Conservation (phyloP, 2,797 vertebrate species). For the Spinus olivaceus region DNA sequence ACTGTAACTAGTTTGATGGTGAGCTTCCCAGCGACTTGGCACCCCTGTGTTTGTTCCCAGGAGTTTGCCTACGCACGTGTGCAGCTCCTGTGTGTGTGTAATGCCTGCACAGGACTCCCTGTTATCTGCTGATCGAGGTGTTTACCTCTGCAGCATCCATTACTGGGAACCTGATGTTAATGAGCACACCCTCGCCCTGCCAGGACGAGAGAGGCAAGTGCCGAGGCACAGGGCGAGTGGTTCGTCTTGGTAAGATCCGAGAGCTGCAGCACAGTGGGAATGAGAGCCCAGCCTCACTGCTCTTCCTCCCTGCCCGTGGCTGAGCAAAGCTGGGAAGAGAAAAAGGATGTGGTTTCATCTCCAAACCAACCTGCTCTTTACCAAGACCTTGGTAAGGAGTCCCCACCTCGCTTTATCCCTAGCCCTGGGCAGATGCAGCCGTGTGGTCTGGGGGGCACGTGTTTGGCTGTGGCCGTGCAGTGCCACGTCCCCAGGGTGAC, state of each 20-base stretch:
- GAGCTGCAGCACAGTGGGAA: accelerated
- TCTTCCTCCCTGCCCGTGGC: not conserved
- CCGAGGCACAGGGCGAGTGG: not conserved
- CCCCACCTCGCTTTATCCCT: accelerated
- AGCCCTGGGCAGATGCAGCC: accelerated
- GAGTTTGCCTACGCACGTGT: not conserved
- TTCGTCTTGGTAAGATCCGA: not conserved
- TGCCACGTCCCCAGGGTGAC: accelerated
- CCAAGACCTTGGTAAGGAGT: no score
- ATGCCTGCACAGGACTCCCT: not conserved
- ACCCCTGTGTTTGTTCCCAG: not conserved
- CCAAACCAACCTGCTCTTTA: not conserved
- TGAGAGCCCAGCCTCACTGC: accelerated
- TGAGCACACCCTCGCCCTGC: not conserved
- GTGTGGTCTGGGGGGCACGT: accelerated
- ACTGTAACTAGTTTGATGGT: not conserved
- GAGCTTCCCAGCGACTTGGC: not conserved
- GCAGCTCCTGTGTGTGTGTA: not conserved
- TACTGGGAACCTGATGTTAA: not conserved
- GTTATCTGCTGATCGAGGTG: not conserved
- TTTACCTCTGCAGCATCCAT: not conserved
- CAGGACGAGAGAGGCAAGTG: not conserved
- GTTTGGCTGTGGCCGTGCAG: accelerated
- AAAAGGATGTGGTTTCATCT: accelerated
- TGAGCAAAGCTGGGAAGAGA: not conserved